Conservation (phyloP, 2,797 vertebrate genomes). For the Argentina silus region DNA sequence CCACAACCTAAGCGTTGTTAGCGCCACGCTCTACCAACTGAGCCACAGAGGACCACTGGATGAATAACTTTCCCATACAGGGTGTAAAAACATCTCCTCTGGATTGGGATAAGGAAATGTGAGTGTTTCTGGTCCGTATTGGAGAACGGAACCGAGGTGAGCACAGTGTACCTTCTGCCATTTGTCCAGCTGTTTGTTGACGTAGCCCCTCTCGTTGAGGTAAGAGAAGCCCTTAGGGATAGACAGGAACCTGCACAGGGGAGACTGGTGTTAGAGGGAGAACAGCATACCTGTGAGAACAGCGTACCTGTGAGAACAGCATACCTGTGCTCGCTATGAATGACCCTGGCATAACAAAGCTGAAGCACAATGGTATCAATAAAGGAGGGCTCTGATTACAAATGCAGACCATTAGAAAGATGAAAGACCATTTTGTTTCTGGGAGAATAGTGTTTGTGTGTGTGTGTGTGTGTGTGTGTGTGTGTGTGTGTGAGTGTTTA, state of each 20-base stretch:
- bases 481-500: not conserved
- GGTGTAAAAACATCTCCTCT: no score
- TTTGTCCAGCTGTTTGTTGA: constrained; percentile 96
- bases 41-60: no score
- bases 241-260: constrained; percentile 89
- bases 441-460: not conserved
- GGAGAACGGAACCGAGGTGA: no score
- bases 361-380: no score
- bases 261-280: not conserved
- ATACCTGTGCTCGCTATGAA: not conserved
- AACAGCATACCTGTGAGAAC: not conserved
- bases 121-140: no score
- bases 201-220: constrained; percentile 96
- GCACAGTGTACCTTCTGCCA: constrained; percentile 91
- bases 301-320: not conserved
- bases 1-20: no score
- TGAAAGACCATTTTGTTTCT: no score
- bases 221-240: constrained; percentile 99
- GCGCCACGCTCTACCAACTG: no score
- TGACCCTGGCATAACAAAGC: not conserved
- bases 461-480: not conserved
- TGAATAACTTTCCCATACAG: no score
- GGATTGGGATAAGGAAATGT: no score
- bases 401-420: no score
- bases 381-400: no score